A percentile compares a stretch with the other conserved stretches of the same genome.
These are phyloP conservation scores for Camponotus vicinus DNA, from an alignment of 1,140 invertebrate species.

Conservation along the genomic window DNA sequence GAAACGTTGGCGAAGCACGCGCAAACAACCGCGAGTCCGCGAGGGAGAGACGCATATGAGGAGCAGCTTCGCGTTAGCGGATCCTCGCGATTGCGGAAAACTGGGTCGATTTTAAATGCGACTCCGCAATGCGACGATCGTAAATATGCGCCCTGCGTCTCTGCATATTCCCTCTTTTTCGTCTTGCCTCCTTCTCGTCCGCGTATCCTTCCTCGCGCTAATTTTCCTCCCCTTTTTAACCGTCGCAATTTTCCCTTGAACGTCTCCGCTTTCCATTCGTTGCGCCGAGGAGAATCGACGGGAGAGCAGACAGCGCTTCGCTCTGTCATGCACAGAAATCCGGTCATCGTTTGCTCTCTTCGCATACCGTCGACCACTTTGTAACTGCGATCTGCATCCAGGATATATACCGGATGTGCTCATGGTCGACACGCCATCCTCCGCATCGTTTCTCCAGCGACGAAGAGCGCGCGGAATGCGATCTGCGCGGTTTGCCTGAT, in stretches of 20 bases:
- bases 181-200: neutral
- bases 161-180: neutral
- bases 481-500: conserved; percentile 58
- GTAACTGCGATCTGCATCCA: conserved; percentile 46
- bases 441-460: conserved; percentile 50
- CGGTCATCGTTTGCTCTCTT: conserved; percentile 73
- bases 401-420: conserved; percentile 49
- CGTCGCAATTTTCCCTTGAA: conserved; percentile 9
- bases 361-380: conserved; percentile 61
- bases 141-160: conserved; percentile 67
- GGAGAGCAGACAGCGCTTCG: neutral
- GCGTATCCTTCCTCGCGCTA: neutral
- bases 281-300: conserved; percentile 9
- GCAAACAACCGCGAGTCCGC: conserved; percentile 24
- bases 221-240: conserved; percentile 30
- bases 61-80: conserved; percentile 42
- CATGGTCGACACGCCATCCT: conserved; percentile 11
- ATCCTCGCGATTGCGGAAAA: conserved; percentile 59
- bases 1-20: conserved; percentile 10
- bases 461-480: conserved; percentile 58
- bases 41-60: conserved; percentile 8
- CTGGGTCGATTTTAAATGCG: conserved; percentile 74
- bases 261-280: conserved; percentile 7
- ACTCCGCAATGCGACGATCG: conserved; percentile 77
- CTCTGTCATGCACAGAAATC: conserved; percentile 65